Evolutionary conservation across 92 coral and sea anemone species (phyloP), one percentile per base, ranked within the genome.

Genomic region (Porites cylindrica): DNA sequence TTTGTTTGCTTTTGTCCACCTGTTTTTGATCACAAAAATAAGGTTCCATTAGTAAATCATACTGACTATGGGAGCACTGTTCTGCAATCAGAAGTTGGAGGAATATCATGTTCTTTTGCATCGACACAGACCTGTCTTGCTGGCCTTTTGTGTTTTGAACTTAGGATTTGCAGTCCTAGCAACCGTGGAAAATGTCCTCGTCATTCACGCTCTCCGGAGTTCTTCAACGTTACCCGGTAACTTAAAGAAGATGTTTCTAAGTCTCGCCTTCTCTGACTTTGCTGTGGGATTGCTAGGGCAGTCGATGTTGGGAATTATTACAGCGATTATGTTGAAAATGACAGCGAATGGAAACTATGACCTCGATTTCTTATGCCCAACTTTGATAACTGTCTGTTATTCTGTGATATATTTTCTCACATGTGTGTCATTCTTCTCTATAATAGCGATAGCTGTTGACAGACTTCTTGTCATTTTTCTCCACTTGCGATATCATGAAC

Each of bases 391-490:
- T 2, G 59, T 69, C 54, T 68, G 26, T 18, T 20, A 26, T 29
- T 70, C 54, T 18, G 32, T 10, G 6, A 14, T 14, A 18, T 68
- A 52, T 26, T n/a, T 81, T 16, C 75, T 88, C 3, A 68, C 67
- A 0, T 47, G 68, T 5, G 85, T 75, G 17, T 79, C 92, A 8
- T 73, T 84, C 7, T 67, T 80, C 8, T 66, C 75, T 2, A 43
- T 84, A 10, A 85, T 78, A 5, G 79, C 68, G 16, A 73, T 90
- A 17, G 76, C 89, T 19, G 29, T 66, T 1, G 92, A 90, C 61
- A 78, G 89, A 72, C 83, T 84, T 77, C 66, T 90, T 18, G 89
- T 82, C 47, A 23, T 90, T 29, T 75, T 66, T 67, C 86, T 90
- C 16, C 92, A 90, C 18, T 68, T 90, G 23, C 80, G 92, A 52